Percentiles rank a stretch among this genome's conserved stretches.
These are phyloP conservation scores for Phalacrocorax carbo DNA, from an alignment of 2,113 vertebrate species.

Conservation along the genomic window DNA sequence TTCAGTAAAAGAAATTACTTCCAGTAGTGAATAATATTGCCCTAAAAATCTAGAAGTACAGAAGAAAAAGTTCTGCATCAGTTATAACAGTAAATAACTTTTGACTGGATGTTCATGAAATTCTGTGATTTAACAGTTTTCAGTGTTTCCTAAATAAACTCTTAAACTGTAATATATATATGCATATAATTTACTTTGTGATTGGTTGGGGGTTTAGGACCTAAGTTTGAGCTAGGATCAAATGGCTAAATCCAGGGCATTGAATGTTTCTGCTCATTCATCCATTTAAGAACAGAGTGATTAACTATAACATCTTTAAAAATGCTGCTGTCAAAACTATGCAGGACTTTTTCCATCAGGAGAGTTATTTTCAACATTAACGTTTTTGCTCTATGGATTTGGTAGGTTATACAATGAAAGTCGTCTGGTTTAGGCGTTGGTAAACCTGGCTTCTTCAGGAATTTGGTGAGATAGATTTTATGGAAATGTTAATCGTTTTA, in stretches of 20 bases:
- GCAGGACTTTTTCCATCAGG: background rate
- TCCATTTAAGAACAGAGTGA: background rate
- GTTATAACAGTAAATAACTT: background rate
- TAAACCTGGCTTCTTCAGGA: background rate
- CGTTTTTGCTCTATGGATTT: background rate
- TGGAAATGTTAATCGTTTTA: background rate
- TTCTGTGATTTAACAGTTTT: background rate
- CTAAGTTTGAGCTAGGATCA: background rate
- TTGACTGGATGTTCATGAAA: background rate
- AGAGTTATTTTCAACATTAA: background rate
- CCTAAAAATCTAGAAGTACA: background rate
- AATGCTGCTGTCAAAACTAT: background rate
- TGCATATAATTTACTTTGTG: background rate
- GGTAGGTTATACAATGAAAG: background rate
- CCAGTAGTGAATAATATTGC: background rate
- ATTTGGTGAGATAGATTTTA: background rate
- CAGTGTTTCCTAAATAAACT: background rate
- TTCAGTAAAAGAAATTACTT: background rate
- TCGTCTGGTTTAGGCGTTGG: background rate
- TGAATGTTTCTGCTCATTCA: background rate
- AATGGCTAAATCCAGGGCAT: background rate
- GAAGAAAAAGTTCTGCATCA: background rate
- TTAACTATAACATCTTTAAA: background rate
- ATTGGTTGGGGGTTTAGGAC: background rate
- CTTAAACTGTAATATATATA: background rate